Percentiles rank a stretch among this genome's conserved stretches.
Evolutionary conservation across 2,797 vertebrate genomes (phyloP).

Genomic region (Botia almorhae): DNA sequence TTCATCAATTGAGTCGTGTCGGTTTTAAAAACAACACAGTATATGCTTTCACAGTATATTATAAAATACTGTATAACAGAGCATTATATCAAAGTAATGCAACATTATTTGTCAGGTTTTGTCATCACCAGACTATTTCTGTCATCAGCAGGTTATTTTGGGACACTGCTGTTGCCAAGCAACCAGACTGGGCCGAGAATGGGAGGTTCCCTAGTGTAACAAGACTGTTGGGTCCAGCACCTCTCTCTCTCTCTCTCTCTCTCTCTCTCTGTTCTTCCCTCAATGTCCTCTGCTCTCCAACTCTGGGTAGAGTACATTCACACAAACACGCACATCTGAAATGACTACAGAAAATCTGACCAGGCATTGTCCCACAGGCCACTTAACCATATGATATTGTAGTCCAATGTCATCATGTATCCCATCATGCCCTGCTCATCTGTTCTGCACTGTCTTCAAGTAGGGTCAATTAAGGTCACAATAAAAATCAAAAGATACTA

Average conservation of each 20-base stretch:
- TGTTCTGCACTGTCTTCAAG: background rate
- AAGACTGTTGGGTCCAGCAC: conserved; percentile 63
- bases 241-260: conserved; percentile 21
- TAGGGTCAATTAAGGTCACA: too few species aligned
- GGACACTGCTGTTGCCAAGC: conserved; percentile 81
- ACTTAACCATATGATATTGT: background rate
- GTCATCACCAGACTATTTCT: conserved; percentile 78
- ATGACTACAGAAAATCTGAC: conserved; percentile 4
- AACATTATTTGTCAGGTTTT: conserved; percentile 50
- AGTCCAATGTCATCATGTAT: background rate
- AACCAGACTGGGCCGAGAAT: conserved; percentile 78
- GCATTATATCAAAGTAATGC: conserved; percentile 31
- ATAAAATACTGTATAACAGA: background rate
- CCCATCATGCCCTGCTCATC: background rate
- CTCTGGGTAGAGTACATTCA: background rate
- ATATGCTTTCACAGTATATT: background rate
- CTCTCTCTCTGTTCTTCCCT: conserved; percentile 2
- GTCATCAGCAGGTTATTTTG: conserved; percentile 81
- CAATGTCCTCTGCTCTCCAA: conserved; percentile 11
- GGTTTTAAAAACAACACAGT: background rate
- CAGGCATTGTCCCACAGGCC: background rate
- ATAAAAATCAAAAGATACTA: too few species aligned
- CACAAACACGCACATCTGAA: background rate
- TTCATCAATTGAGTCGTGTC: too few species aligned
- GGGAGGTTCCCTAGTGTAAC: conserved; percentile 75